Evolutionary conservation across 2,888 invertebrate genomes (phyloP).

Genomic region (Amphipoea oculea): DNA sequence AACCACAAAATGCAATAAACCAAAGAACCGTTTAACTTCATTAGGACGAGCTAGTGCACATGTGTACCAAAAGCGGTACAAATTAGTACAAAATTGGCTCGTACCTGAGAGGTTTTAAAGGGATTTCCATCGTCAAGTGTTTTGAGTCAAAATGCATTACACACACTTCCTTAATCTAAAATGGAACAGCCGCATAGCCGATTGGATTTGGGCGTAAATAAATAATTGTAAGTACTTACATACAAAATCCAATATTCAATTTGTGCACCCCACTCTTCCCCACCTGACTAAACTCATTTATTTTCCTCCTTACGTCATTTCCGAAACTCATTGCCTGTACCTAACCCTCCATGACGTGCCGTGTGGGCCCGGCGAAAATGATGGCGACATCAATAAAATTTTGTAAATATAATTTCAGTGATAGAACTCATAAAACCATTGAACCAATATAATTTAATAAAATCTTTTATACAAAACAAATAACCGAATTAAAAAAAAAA

Average conservation of each 20-base stretch:
- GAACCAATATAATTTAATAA: neutral
- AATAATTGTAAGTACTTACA: constrained; percentile 26
- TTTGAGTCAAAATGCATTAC: neutral
- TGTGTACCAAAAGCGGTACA: neutral
- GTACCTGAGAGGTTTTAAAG: neutral
- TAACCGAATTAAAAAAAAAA: too few relatives aligned
- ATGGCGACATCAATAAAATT: neutral
- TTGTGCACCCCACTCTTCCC: constrained; percentile 20
- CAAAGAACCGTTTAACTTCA: neutral
- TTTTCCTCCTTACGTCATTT: constrained; percentile 22
- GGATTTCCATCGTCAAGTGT: neutral
- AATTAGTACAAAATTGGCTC: neutral
- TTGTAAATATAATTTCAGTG: neutral
- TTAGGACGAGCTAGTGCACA: neutral
- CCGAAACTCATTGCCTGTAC: constrained; percentile 18
- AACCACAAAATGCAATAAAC: neutral
- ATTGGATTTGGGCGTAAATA: constrained; percentile 38
- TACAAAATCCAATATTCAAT: constrained; percentile 42
- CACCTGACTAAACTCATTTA: constrained; percentile 48
- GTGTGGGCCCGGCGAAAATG: neutral
- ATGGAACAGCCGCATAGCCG: constrained; percentile 5
- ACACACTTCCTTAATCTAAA: too few relatives aligned
- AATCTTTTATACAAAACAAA: too few relatives aligned
- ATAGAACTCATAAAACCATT: neutral
- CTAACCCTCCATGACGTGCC: neutral